Conservation (phyloP, 2,797 vertebrate species). For the Sternarchorhynchus goeldii region DNA sequence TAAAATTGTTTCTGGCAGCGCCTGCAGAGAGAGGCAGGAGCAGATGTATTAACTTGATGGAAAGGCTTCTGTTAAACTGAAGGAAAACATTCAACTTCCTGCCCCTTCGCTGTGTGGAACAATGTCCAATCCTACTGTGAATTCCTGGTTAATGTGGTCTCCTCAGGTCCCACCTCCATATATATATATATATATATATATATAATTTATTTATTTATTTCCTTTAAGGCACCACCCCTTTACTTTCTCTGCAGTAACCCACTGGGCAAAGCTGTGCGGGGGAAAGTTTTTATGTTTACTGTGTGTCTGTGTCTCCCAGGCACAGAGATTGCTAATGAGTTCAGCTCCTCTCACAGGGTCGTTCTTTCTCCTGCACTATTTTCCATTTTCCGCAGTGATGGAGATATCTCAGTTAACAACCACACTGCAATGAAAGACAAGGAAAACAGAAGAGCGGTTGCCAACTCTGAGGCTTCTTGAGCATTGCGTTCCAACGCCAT, state of each 20-base stretch:
- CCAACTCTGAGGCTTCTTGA: conserved; percentile 1
- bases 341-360: background rate
- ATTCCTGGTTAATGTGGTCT: conserved; percentile 61
- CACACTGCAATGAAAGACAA: conserved; percentile 31
- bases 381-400: conserved; percentile 50
- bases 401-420: conserved; percentile 49
- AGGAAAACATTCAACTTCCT: conserved; percentile 69
- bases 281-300: conserved; percentile 59
- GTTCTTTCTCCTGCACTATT: conserved; percentile 51
- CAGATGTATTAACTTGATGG: conserved; percentile 63
- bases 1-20: conserved; percentile 61
- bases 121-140: conserved; percentile 66
- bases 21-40: conserved; percentile 39
- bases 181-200: no score
- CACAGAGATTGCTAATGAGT: conserved; percentile 51
- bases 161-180: conserved; percentile 20
- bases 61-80: conserved; percentile 59
- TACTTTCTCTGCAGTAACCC: conserved; percentile 11
- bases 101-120: conserved; percentile 59
- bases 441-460: background rate
- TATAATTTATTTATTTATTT: no score
- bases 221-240: conserved; percentile 48
- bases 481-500: conserved; percentile 12
- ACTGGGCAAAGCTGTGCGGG: conserved; percentile 40
- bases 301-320: conserved; percentile 49